Conservation (phyloP, 2,797 vertebrate genomes). For the Erithacus rubecula region DNA sequence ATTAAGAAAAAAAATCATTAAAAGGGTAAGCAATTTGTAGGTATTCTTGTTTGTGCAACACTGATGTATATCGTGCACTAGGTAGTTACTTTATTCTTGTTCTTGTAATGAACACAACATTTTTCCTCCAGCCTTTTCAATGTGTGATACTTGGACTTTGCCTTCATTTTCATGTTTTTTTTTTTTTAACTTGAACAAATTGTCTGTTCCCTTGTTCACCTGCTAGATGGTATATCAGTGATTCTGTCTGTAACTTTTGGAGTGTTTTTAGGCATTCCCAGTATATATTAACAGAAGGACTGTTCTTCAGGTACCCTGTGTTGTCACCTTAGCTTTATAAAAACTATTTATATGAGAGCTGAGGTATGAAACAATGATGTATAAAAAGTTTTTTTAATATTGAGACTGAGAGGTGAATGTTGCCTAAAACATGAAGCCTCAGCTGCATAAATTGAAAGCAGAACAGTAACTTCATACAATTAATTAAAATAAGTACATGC, state of each 20-base stretch:
- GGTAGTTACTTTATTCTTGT: neutral
- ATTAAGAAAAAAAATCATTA: neutral
- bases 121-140: neutral
- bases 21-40: neutral
- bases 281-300: neutral
- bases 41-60: neutral
- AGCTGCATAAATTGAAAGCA: neutral
- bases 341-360: neutral
- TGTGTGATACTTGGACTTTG: neutral
- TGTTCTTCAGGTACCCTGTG: neutral
- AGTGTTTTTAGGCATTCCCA: neutral
- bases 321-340: neutral
- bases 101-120: neutral
- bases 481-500: neutral
- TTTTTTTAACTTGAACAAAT: neutral
- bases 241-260: neutral
- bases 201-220: neutral
- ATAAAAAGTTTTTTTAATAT: neutral
- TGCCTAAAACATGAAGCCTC: neutral
- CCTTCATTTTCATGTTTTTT: neutral
- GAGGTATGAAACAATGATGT: neutral
- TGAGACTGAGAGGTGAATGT: neutral
- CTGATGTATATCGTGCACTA: neutral
- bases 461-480: neutral
- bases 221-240: neutral